Base-by-base conservation (phyloP, 1,140 invertebrate genomes). In the Platyscapa corneri region DNA sequence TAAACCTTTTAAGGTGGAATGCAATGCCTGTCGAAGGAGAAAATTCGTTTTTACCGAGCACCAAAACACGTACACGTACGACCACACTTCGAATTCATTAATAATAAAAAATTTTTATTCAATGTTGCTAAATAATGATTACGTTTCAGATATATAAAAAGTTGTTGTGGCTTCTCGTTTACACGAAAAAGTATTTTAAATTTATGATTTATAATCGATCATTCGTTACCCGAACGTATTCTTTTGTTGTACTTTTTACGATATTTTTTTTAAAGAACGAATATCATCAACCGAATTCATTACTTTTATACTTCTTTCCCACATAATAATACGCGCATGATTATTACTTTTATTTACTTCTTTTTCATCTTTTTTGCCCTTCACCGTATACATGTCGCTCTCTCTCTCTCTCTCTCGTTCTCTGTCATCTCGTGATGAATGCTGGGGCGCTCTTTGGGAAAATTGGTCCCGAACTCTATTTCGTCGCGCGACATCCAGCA, bases 311-410 rank as follows among this genome's bases (percentile, higher is more conserved):
- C 27, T 67, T 78, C 74, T 56, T 76, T 56, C 67, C 77, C 80
- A 86, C 80, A 64, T 78, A 78, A 82, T 82, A 77, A 86, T 82
- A 86, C 77, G 72, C 72, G 46, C 84, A 60, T 49, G 74, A 56
- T 86, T 80, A 80, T 80, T 85, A 80, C 65, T 70, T 81, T 3
- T 77, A 0, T 49, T 72, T 72, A 72, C 20, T 72, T 72, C 1
- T 72, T 12, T 72, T 72, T 72, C 16, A 72, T 39, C 20, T 72
- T 5, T 39, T 23, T 46, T 46, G 12, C 42, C 12, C 12, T 46
- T 12, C 12, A 46, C 12, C 12, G 5, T n/a, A 20, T 72, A n/a
- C 14, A 34, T 34, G n/a, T 16, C 37, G 6, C 0, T 46, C 32
- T 56, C 64, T 42, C 2, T 34, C n/a, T 53, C 20, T 64, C 67